These are phyloP conservation scores for human (Homo sapiens) DNA, from an alignment of 2,113 vertebrate species.

Conservation along the genomic window GRCh38 chr13:109866001-109866500, in stretches of 20 bases:
- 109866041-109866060: not conserved
- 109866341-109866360: not conserved
- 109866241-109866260: not conserved
- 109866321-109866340: not conserved
- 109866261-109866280: not conserved
- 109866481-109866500: too few relatives aligned
- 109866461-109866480: too few relatives aligned
- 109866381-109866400: not conserved
- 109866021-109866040: not conserved
- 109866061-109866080: not conserved
- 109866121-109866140: not conserved
- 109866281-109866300: not conserved
- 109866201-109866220: not conserved
- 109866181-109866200: not conserved
- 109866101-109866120: not conserved
- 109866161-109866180: not conserved
- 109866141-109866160: not conserved
- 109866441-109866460: too few relatives aligned
- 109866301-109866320: not conserved
- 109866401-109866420: not conserved
- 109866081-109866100: not conserved
- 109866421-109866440: not conserved
- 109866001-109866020: not conserved
- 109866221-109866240: not conserved
- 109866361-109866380: not conserved